phyloP scores from a whole-genome alignment of 2,113 vertebrate genomes.

The Rhea pennata region DNA sequence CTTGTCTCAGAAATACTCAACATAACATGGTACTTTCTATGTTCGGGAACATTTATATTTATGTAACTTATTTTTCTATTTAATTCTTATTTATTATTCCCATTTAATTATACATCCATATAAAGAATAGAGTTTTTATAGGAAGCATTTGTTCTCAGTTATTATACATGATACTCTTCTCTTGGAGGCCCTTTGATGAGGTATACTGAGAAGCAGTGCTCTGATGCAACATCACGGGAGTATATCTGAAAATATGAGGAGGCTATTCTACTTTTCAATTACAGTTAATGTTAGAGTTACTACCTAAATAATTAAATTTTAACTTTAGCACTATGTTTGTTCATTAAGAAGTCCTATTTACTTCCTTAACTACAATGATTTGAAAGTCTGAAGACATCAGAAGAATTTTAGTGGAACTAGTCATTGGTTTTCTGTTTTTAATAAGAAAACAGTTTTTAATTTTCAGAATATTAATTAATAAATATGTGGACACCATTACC shows the following conservation, averaged over 20 bases:
- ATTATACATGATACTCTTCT: neutral
- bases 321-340: fast-evolving
- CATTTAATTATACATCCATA: neutral
- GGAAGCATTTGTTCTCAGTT: neutral
- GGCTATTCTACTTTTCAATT: neutral
- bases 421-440: neutral
- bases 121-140: neutral
- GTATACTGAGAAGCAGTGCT: neutral
- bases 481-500: neutral
- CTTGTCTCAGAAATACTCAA: neutral
- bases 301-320: neutral
- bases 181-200: neutral
- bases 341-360: neutral
- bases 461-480: neutral
- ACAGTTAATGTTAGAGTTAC: neutral
- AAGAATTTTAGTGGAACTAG: neutral
- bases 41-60: neutral
- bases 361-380: neutral
- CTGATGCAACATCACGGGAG: neutral
- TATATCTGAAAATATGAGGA: neutral
- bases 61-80: neutral
- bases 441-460: neutral
- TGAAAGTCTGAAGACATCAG: neutral
- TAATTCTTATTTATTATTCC: neutral
- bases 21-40: neutral